Evolutionary conservation across 1,140 invertebrate genomes (phyloP).

Genomic region (Drosophila funebris): DNA sequence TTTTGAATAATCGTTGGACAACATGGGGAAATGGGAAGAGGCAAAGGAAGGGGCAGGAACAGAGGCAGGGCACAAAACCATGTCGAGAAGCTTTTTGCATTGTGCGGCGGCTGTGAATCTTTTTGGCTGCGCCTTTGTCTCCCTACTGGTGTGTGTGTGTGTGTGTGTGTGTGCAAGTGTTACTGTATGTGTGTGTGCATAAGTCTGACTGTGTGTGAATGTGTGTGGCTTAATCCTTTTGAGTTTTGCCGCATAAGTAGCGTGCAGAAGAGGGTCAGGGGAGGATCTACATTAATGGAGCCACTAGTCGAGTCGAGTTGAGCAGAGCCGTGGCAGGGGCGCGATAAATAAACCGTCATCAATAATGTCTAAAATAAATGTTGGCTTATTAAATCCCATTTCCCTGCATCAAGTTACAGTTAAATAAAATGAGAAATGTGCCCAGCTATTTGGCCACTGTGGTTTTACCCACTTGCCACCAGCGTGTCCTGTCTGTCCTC

Average conservation of each 20-base stretch:
- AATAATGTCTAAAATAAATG: slow-evolving; percentile 81
- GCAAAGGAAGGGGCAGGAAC: neutral
- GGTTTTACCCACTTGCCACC: slow-evolving; percentile 2
- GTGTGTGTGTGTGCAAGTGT: slow-evolving; percentile 1
- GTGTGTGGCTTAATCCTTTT: slow-evolving; percentile 78
- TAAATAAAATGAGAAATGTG: slow-evolving; percentile 77
- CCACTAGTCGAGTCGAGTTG: slow-evolving; percentile 16
- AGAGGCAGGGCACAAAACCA: slow-evolving; percentile 12
- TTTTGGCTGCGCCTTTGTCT: slow-evolving; percentile 58
- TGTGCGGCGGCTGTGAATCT: slow-evolving; percentile 71
- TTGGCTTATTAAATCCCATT: slow-evolving; percentile 82
- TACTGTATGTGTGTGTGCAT: slow-evolving; percentile 14
- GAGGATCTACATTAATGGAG: slow-evolving; percentile 56
- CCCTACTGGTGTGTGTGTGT: slow-evolving; percentile 3
- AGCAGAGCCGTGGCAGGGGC: neutral
- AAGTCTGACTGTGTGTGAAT: too few species aligned
- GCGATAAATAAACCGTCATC: slow-evolving; percentile 72
- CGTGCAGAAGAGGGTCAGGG: neutral
- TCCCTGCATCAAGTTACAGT: slow-evolving; percentile 71
- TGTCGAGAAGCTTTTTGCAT: slow-evolving; percentile 67
- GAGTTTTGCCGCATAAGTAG: slow-evolving; percentile 79
- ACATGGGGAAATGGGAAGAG: slow-evolving; percentile 14
- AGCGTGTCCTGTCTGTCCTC: neutral
- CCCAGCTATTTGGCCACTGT: slow-evolving; percentile 52
- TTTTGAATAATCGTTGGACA: slow-evolving; percentile 75